phyloP scores from a whole-genome alignment of 2,113 vertebrate genomes.

The Bubo blakistoni region DNA sequence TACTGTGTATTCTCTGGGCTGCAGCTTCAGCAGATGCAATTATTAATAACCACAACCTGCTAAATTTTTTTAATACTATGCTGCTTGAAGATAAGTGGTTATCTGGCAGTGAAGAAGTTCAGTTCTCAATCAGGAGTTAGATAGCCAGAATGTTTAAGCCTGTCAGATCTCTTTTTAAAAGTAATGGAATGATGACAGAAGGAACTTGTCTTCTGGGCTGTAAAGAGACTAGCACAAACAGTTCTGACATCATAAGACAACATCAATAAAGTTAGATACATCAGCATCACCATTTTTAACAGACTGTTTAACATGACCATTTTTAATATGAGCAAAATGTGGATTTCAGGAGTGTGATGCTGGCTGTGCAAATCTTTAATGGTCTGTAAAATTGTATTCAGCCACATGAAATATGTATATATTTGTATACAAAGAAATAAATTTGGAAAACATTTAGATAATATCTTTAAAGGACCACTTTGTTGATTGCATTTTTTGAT shows the following conservation, averaged over 20 bases:
- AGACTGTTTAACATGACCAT: neutral
- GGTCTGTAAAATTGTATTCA: neutral
- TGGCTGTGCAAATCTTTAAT: neutral
- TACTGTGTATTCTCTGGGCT: neutral
- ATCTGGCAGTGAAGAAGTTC: slow-evolving; percentile 39
- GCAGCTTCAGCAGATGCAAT: neutral
- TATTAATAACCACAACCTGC: neutral
- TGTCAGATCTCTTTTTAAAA: slow-evolving; percentile 34
- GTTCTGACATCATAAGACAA: slow-evolving; percentile 6
- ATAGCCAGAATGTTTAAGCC: slow-evolving; percentile 42
- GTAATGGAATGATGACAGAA: neutral
- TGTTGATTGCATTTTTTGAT: neutral
- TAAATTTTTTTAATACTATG: slow-evolving; percentile 32
- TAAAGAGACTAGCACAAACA: slow-evolving; percentile 34
- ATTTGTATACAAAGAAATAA: neutral
- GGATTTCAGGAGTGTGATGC: neutral
- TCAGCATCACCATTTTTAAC: neutral
- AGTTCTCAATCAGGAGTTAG: slow-evolving; percentile 21
- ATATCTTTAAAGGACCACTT: neutral
- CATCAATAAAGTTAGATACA: slow-evolving; percentile 7
- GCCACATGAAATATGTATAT: neutral
- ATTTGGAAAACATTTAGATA: neutral
- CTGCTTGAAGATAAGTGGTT: slow-evolving; percentile 46
- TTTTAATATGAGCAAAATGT: neutral
- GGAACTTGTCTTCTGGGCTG: neutral